Evolutionary conservation across 1,140 invertebrate genomes (phyloP).

Genomic region (Stratiolaelaps scimitus): DNA sequence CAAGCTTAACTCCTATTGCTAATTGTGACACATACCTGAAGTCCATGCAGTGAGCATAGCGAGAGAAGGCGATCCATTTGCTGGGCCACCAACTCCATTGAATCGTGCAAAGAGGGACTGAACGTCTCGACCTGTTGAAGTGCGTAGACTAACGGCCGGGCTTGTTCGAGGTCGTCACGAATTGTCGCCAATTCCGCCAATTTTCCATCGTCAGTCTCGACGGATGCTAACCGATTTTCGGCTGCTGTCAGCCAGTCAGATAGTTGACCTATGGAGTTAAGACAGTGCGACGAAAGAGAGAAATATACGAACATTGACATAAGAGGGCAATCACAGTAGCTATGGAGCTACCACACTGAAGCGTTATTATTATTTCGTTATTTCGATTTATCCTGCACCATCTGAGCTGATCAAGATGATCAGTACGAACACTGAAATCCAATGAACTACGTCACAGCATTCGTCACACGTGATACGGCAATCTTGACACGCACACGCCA

Average conservation of each 20-base stretch:
- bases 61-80: constrained; percentile 24
- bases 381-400: constrained; percentile 5
- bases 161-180: constrained; percentile 10
- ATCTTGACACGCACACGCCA: too few relatives aligned
- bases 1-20: too few relatives aligned
- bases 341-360: too few relatives aligned
- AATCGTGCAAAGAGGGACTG: constrained; percentile 19
- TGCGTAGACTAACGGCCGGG: constrained; percentile 9
- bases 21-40: constrained; percentile 12
- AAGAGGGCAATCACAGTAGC: too few relatives aligned
- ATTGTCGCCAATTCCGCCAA: constrained; percentile 14
- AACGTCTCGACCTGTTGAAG: constrained; percentile 23
- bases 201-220: constrained; percentile 21
- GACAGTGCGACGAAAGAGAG: too few relatives aligned
- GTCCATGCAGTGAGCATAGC: constrained; percentile 3
- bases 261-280: neutral
- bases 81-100: constrained; percentile 19
- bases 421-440: too few relatives aligned
- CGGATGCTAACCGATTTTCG: neutral
- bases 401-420: too few relatives aligned
- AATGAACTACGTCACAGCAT: too few relatives aligned
- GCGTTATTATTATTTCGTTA: too few relatives aligned
- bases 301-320: too few relatives aligned
- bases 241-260: constrained; percentile 14
- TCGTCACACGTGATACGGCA: too few relatives aligned